These are phyloP conservation scores for Hippotragus niger DNA, from an alignment of 2,113 vertebrate genomes.

Conservation along the genomic window DNA sequence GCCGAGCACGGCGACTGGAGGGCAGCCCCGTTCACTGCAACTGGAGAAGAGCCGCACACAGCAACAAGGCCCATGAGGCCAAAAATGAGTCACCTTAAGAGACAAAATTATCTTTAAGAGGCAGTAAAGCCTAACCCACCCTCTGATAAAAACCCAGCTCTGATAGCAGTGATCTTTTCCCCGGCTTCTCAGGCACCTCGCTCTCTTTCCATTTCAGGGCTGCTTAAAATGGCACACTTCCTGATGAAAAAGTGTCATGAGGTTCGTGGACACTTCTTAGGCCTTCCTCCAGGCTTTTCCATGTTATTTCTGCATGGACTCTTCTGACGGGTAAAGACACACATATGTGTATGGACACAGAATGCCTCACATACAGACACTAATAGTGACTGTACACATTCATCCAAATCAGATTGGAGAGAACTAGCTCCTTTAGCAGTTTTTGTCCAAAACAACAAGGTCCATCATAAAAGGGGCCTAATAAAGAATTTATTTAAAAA, in stretches of 20 bases:
- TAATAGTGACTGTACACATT: rapidly evolving
- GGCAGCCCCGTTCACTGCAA: neutral
- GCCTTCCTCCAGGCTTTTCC: neutral
- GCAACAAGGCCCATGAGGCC: neutral
- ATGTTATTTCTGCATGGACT: neutral
- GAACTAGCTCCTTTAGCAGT: neutral
- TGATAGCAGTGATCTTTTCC: neutral
- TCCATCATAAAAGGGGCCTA: neutral
- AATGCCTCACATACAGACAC: neutral
- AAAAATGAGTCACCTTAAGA: neutral
- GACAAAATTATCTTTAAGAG: neutral
- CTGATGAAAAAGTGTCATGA: neutral
- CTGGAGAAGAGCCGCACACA: neutral
- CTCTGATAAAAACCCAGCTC: neutral
- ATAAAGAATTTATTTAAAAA: neutral
- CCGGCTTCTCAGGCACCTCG: neutral
- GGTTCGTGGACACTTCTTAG: neutral
- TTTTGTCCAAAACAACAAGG: neutral
- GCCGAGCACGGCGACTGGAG: rapidly evolving
- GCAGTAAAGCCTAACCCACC: neutral
- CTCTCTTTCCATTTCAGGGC: neutral
- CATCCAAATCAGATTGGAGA: neutral
- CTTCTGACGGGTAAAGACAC: neutral
- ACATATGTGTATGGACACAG: neutral
- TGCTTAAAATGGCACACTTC: neutral